Percentiles rank a stretch among this genome's conserved stretches.
phyloP scores from a whole-genome alignment of 2,888 invertebrate species.

The Hypena proboscidalis region DNA sequence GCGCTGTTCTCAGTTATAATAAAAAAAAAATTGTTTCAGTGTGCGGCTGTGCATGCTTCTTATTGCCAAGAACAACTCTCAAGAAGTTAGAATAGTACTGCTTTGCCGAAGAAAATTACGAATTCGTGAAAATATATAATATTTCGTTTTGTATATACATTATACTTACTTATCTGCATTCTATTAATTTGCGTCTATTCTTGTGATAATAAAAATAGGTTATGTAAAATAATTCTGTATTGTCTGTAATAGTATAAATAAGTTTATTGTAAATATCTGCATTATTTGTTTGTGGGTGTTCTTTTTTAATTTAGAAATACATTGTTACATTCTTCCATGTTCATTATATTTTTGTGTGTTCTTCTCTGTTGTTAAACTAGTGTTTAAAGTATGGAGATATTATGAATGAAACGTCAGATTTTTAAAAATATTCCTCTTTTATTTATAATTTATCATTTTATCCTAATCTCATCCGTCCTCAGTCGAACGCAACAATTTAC shows the following conservation, averaged over 20 bases:
- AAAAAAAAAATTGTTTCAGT: slow-evolving; percentile 53
- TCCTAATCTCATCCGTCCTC: slow-evolving; percentile 73
- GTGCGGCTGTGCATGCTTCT: slow-evolving; percentile 65
- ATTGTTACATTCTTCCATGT: background rate
- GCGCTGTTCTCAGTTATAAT: slow-evolving; percentile 17
- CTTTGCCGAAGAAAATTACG: background rate
- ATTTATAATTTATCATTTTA: slow-evolving; percentile 76
- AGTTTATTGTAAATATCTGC: no score
- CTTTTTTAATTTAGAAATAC: no score
- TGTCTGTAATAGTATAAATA: no score
- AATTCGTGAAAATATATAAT: no score
- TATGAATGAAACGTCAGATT: slow-evolving; percentile 49
- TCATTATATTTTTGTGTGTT: background rate
- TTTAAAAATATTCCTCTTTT: slow-evolving; percentile 82
- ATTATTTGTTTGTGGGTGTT: no score
- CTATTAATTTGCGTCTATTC: no score
- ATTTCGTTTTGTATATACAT: no score
- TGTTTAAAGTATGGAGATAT: slow-evolving; percentile 1
- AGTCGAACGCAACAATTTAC: slow-evolving; percentile 67
- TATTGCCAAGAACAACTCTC: slow-evolving; percentile 75
- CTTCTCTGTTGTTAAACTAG: background rate
- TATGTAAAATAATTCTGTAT: no score
- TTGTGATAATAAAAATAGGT: no score
- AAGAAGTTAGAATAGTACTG: slow-evolving; percentile 70
- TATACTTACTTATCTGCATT: background rate